Conservation (phyloP, 2,888 invertebrate genomes). For the Trissolcus japonicus region DNA sequence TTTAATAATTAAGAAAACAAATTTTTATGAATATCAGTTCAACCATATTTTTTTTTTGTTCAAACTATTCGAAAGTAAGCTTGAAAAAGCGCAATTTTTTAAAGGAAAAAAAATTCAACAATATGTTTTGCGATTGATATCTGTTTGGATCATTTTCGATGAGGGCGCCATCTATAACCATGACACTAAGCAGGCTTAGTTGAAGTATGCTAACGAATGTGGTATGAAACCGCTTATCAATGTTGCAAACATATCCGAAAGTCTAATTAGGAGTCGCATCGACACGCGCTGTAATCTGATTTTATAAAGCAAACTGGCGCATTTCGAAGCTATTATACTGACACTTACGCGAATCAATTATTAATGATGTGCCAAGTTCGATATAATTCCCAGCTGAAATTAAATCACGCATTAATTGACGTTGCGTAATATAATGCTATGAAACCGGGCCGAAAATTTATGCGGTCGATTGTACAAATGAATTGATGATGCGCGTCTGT, state of each 20-base stretch:
- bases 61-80: too few relatives aligned
- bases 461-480: constrained; percentile 10
- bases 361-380: constrained; percentile 43
- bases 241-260: constrained; percentile 14
- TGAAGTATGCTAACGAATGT: too few relatives aligned
- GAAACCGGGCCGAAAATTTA: constrained; percentile 27
- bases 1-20: too few relatives aligned
- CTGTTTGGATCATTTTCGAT: too few relatives aligned
- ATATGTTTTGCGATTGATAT: too few relatives aligned
- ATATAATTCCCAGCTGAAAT: constrained; percentile 33
- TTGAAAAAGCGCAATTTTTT: too few relatives aligned
- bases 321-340: constrained; percentile 40
- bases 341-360: constrained; percentile 49
- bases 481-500: not conserved
- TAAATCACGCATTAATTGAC: constrained; percentile 38
- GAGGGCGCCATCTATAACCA: too few relatives aligned
- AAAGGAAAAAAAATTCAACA: too few relatives aligned
- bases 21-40: too few relatives aligned
- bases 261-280: constrained; percentile 37
- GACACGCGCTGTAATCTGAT: constrained; percentile 40
- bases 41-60: too few relatives aligned
- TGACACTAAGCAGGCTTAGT: not conserved
- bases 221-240: not conserved
- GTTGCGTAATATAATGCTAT: constrained; percentile 27
- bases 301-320: constrained; percentile 44